phyloP scores from a whole-genome alignment of 92 coral and sea anemone species.

The Pocillopora meandrina region DNA sequence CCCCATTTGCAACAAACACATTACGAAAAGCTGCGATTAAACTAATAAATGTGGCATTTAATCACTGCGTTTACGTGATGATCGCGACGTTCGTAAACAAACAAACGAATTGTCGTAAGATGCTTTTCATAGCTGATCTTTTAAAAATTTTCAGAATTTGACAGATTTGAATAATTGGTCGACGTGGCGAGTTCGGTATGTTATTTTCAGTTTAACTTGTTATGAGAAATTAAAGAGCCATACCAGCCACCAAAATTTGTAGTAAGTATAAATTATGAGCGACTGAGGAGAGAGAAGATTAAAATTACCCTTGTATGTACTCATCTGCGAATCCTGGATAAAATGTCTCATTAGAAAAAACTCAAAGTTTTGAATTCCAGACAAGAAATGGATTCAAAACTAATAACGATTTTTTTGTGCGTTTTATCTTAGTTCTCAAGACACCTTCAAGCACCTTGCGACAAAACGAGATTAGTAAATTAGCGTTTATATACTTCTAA shows the following conservation, averaged over 20 bases:
- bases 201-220: neutral
- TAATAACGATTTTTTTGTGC: neutral
- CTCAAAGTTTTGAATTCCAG: neutral
- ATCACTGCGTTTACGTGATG: neutral
- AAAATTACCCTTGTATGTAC: too few species aligned
- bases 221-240: too few species aligned
- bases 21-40: neutral
- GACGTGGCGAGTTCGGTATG: neutral
- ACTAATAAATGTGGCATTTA: neutral
- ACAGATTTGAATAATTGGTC: neutral
- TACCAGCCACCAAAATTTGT: too few species aligned
- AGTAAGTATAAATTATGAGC: too few species aligned
- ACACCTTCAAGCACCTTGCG: neutral
- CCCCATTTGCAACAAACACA: neutral
- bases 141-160: neutral
- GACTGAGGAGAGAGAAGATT: too few species aligned
- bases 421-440: neutral
- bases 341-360: neutral
- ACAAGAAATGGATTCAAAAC: neutral
- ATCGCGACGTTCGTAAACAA: neutral
- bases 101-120: neutral
- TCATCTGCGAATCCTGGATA: too few species aligned
- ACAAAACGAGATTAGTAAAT: constrained; percentile 7
- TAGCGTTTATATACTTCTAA: neutral
- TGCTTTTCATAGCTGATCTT: neutral